phyloP scores from a whole-genome alignment of 1,140 invertebrate species.

The Caerostris darwini region DNA sequence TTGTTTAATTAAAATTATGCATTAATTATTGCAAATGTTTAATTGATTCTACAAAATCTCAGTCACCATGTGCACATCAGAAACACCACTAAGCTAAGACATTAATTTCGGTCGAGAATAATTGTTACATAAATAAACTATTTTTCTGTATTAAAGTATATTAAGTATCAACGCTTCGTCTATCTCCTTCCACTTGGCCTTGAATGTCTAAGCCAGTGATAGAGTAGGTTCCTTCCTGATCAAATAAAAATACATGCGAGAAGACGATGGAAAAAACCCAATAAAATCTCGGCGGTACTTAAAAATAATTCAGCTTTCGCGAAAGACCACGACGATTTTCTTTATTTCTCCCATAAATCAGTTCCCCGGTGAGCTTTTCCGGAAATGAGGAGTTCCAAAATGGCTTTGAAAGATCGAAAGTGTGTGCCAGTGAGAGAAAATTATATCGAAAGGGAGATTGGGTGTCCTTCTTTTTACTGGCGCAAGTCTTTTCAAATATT shows the following conservation, averaged over 20 bases:
- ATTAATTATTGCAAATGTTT: too few relatives aligned
- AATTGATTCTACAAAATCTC: too few relatives aligned
- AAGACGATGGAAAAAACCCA: background rate
- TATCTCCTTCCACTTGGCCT: background rate
- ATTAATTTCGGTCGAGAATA: too few relatives aligned
- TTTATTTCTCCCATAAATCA: slow-evolving; percentile 40
- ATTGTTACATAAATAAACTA: too few relatives aligned
- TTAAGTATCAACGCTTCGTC: too few relatives aligned
- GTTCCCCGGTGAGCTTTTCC: slow-evolving; percentile 13
- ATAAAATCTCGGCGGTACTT: background rate
- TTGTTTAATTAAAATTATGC: too few relatives aligned
- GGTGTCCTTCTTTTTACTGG: background rate
- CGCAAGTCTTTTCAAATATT: background rate
- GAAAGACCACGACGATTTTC: slow-evolving; percentile 28
- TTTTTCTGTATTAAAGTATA: too few relatives aligned
- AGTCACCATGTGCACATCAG: too few relatives aligned
- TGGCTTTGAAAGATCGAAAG: background rate
- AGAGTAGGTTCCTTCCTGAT: background rate
- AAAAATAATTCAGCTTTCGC: slow-evolving; percentile 34
- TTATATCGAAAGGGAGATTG: background rate
- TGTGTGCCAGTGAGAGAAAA: background rate
- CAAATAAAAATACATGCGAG: background rate
- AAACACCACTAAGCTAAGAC: too few relatives aligned
- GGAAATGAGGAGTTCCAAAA: slow-evolving; percentile 15
- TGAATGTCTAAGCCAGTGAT: background rate